Conservation (phyloP, 2,797 vertebrate genomes). For the Macropodus opercularis region DNA sequence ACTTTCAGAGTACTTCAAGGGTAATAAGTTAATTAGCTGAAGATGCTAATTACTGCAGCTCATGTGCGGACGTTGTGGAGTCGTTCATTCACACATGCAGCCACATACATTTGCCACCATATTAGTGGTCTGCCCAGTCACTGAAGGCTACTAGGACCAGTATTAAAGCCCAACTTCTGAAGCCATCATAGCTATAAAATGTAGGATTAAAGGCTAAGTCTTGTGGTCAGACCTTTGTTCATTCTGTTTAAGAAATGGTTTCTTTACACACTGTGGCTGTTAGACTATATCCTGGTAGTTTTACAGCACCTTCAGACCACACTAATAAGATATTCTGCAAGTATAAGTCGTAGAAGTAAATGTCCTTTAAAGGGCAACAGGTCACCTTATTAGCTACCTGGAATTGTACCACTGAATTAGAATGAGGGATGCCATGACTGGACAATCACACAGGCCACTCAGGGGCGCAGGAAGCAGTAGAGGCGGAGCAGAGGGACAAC, state of each 20-base stretch:
- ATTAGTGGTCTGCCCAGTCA: background rate
- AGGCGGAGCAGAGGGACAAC: background rate
- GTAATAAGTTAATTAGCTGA: too few species aligned
- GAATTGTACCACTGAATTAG: conserved; percentile 62
- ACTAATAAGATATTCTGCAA: conserved; percentile 50
- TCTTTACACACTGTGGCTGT: conserved; percentile 43
- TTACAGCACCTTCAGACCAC: conserved; percentile 29
- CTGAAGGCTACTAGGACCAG: background rate
- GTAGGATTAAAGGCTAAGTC: conserved; percentile 16
- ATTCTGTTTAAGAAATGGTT: conserved; percentile 25
- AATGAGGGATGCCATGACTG: conserved; percentile 60
- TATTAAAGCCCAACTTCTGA: conserved; percentile 26
- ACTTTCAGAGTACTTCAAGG: too few species aligned
- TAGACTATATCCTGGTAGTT: conserved; percentile 35
- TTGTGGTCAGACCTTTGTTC: conserved; percentile 23
- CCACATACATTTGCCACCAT: background rate
- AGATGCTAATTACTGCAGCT: too few species aligned
- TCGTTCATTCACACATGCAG: conserved; percentile 19
- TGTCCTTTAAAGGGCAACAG: conserved; percentile 67
- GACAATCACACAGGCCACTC: conserved; percentile 47
- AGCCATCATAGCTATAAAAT: conserved; percentile 14
- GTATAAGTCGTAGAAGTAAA: conserved; percentile 56
- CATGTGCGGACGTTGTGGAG: conserved; percentile 47
- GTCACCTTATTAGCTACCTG: conserved; percentile 67
- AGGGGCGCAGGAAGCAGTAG: conserved; percentile 6